A percentile compares a stretch with the other conserved stretches of the same genome.
These are phyloP conservation scores for Noctua fimbriata DNA, from an alignment of 2,888 invertebrate genomes.

Conservation along the genomic window DNA sequence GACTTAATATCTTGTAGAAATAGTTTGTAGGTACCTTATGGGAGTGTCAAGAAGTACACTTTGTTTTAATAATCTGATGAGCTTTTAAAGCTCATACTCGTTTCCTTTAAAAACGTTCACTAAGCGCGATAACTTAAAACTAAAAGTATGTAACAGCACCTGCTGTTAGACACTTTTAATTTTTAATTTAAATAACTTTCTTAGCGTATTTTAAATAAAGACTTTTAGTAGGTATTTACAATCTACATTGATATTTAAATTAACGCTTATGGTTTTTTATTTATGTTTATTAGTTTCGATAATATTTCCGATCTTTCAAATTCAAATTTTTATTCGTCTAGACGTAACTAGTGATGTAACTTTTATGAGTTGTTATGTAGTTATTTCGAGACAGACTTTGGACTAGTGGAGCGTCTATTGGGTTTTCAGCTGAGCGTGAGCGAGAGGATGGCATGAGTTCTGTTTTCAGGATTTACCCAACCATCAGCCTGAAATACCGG, in stretches of 20 bases:
- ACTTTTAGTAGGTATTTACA: neutral
- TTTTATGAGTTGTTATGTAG: neutral
- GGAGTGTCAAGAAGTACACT: neutral
- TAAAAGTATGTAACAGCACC: too few species aligned
- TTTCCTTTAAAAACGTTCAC: neutral
- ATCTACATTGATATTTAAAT: neutral
- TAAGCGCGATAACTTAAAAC: neutral
- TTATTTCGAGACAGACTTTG: neutral
- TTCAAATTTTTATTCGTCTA: neutral
- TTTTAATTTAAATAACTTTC: neutral
- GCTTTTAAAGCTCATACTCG: too few species aligned
- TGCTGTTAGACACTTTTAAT: neutral
- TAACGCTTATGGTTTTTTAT: neutral
- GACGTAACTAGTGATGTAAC: constrained; percentile 19
- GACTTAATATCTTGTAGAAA: neutral
- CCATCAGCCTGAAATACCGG: neutral
- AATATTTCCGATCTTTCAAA: neutral
- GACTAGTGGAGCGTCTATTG: neutral
- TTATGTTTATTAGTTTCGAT: neutral
- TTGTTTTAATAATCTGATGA: neutral
- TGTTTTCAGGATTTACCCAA: neutral
- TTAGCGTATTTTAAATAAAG: too few species aligned
- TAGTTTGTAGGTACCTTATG: neutral
- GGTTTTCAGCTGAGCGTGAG: neutral
- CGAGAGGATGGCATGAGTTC: neutral